These are phyloP conservation scores for Pristionchus japonicus DNA, from an alignment of 2,888 invertebrate species.

Conservation along the genomic window DNA sequence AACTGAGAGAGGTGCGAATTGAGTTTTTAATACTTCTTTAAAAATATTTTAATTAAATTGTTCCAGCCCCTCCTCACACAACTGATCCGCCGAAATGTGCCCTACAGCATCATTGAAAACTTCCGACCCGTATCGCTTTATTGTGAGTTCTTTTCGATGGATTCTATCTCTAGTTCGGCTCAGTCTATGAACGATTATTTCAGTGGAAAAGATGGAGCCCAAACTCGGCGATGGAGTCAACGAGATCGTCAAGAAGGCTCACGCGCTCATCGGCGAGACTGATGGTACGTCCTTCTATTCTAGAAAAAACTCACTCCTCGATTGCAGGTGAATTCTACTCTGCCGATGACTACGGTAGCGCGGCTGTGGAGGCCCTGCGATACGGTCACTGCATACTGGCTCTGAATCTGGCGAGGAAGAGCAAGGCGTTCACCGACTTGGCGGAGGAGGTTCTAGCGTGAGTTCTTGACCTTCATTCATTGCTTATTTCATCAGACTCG, in stretches of 20 bases:
- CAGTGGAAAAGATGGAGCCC: neutral
- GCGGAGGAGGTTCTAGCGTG: neutral
- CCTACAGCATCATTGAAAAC: slow-evolving; percentile 5
- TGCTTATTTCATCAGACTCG: too few relatives aligned
- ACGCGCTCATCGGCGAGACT: neutral
- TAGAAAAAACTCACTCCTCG: neutral
- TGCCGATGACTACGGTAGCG: neutral
- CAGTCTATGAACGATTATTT: neutral
- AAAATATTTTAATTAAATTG: neutral
- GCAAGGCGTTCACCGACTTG: neutral
- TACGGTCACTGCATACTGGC: slow-evolving; percentile 1
- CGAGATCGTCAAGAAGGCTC: neutral
- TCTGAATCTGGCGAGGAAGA: slow-evolving; percentile 4
- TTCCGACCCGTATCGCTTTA: neutral
- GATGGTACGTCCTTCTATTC: neutral
- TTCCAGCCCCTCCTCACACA: neutral
- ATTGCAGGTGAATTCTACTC: slow-evolving; percentile 14
- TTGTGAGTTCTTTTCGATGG: neutral
- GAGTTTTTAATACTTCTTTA: neutral
- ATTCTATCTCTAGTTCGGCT: too few relatives aligned
- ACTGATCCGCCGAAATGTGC: neutral
- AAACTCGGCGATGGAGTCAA: neutral
- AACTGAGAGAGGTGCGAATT: neutral
- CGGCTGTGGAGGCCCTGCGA: neutral
- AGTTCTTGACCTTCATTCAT: neutral